These are phyloP conservation scores for Anhinga anhinga DNA, from an alignment of 2,113 vertebrate species.

Conservation along the genomic window DNA sequence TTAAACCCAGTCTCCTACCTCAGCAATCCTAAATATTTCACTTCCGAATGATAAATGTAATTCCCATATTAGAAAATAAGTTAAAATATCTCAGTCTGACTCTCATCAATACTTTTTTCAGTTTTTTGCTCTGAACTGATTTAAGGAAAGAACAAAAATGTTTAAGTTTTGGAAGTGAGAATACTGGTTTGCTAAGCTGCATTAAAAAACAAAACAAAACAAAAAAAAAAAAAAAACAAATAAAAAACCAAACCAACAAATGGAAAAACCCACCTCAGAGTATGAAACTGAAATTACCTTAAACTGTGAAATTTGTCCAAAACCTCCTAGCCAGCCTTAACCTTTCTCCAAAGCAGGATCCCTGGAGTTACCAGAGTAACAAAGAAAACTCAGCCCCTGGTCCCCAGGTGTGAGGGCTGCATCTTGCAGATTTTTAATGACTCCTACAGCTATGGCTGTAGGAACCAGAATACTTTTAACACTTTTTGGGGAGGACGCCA, in stretches of 20 bases:
- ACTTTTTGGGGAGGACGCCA: background rate
- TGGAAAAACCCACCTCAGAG: background rate
- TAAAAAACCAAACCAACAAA: rapidly evolving
- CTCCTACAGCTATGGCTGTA: background rate
- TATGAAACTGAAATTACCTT: background rate
- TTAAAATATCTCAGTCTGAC: background rate
- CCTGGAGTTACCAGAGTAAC: background rate
- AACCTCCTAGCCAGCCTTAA: background rate
- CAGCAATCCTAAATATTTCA: background rate
- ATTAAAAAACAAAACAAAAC: rapidly evolving
- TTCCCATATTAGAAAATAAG: background rate
- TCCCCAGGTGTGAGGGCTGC: background rate
- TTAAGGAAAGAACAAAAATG: background rate
- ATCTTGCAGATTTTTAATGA: background rate
- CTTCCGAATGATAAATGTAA: background rate
- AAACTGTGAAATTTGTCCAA: background rate
- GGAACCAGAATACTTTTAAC: background rate
- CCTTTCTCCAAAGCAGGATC: background rate
- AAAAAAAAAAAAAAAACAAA: rapidly evolving
- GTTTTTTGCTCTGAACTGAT: background rate
- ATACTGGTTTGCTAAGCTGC: background rate
- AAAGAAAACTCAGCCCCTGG: background rate
- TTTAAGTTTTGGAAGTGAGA: background rate
- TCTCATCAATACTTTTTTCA: background rate
- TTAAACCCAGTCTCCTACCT: background rate